Evolutionary conservation across 2,888 invertebrate species (phyloP), one percentile per base, ranked within the genome.

Genomic region (Mechanitis mazaeus): DNA sequence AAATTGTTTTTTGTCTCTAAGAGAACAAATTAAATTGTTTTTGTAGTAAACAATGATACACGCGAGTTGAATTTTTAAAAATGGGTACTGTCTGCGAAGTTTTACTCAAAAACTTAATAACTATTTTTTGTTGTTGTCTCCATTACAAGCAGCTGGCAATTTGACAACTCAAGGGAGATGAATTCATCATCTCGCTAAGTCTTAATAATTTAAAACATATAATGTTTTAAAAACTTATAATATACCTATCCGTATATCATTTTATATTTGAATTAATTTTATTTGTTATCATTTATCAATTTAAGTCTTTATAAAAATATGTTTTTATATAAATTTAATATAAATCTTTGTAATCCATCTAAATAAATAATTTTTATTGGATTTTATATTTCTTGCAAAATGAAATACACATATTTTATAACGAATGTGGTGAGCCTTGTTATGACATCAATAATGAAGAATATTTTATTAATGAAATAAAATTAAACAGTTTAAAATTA

Each of bases 291-390:
- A 38, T 4, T 38, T 38, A 38, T 38, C 5, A 38, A 38, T 6
- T 38, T 38, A 38, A 38, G 7, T 6, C 11, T n/a, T 11, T 47
- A 20, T n/a, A 47, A n/a, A 47, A 47, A 47, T 2, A n/a, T 4
- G 20, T 47, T 3, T 3, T 11, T 3, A 38, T 9, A 46, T 46
- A 46, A 5, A 47, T 20, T 20, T 47, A n/a, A 3, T n/a, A 64
- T 53, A 66, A 66, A 64, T 59, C 61, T 64, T 61, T 59, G 7
- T 11, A 9, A 42, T 6, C 31, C 9, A 5, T 31, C 2, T 31
- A 11, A 11, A 50, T 28, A 2, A 20, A 2, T 2, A 6, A 7
- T 7, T 28, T 47, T 47, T 47, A 2, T 28, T 28, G 47, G 47
- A 47, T 47, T 47, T 28, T 47, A 47, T 47, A 6, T 20, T 47